phyloP scores from a whole-genome alignment of 2,888 invertebrate genomes.

The Zootermopsis nevadensis region DNA sequence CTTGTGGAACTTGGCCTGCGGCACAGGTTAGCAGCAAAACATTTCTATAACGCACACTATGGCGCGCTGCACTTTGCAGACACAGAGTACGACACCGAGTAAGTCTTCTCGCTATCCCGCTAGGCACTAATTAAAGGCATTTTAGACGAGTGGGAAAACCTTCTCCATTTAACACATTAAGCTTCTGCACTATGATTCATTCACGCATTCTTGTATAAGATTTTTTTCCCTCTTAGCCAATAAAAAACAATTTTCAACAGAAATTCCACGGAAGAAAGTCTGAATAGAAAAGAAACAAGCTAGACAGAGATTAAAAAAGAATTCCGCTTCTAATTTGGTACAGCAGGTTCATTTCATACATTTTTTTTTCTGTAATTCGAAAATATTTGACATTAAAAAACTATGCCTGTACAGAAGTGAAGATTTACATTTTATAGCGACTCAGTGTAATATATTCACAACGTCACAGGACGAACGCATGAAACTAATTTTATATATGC shows the following conservation, averaged over 20 bases:
- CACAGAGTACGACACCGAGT: background rate
- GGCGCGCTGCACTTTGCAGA: too few species aligned
- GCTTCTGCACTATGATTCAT: background rate
- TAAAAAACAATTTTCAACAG: background rate
- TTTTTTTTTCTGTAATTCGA: background rate
- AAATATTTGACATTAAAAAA: background rate
- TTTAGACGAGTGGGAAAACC: slow-evolving; percentile 26
- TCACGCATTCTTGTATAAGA: background rate
- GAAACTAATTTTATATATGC: too few species aligned
- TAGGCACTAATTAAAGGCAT: slow-evolving; percentile 53
- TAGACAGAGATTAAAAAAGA: background rate
- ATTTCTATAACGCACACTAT: too few species aligned
- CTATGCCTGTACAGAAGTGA: background rate
- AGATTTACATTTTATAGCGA: background rate
- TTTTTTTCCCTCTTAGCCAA: background rate
- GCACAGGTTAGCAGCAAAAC: background rate
- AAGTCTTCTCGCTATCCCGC: slow-evolving; percentile 45
- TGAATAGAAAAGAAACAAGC: background rate
- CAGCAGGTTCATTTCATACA: background rate
- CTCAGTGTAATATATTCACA: background rate
- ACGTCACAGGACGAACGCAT: background rate
- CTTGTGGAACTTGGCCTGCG: background rate
- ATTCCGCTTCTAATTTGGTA: background rate
- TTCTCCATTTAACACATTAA: background rate
- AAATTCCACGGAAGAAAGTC: background rate